A percentile compares a stretch with the other conserved stretches of the same genome.
Conservation (phyloP, 1,140 invertebrate genomes). For the Pseudomyrmex concolor region DNA sequence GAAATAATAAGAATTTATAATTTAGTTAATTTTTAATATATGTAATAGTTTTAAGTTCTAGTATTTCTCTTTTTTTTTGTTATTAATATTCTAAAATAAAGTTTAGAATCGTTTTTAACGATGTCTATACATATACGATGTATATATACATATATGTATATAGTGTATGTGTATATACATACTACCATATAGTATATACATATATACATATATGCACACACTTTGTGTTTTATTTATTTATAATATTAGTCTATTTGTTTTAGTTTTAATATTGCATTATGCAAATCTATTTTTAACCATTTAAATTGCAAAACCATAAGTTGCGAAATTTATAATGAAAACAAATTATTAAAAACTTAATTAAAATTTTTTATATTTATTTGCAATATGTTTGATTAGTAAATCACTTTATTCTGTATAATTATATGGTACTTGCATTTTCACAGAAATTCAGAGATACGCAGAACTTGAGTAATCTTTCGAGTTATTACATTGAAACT, state of each 20-base stretch:
- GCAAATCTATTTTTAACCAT: not conserved
- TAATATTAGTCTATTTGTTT: not conserved
- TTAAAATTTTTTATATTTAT: not conserved
- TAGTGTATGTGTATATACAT: too few relatives aligned
- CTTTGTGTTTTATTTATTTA: too few relatives aligned
- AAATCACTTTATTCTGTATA: conserved; percentile 8
- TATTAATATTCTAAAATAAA: not conserved
- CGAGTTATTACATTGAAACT: conserved; percentile 78
- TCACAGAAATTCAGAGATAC: conserved; percentile 75
- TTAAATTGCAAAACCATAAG: not conserved
- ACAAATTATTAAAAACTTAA: not conserved
- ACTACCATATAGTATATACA: too few relatives aligned
- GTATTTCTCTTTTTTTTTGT: not conserved
- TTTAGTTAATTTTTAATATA: conserved; percentile 9
- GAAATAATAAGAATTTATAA: not conserved
- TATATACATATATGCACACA: too few relatives aligned
- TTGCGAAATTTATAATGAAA: not conserved
- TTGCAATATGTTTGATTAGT: not conserved
- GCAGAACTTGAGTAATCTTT: conserved; percentile 60
- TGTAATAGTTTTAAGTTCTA: not conserved
- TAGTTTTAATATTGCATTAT: not conserved
- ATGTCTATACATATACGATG: too few relatives aligned
- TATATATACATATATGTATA: too few relatives aligned
- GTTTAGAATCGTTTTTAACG: too few relatives aligned
- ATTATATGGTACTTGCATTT: not conserved